Conservation (phyloP, 2,888 invertebrate genomes). For the Euplexia lucipara region DNA sequence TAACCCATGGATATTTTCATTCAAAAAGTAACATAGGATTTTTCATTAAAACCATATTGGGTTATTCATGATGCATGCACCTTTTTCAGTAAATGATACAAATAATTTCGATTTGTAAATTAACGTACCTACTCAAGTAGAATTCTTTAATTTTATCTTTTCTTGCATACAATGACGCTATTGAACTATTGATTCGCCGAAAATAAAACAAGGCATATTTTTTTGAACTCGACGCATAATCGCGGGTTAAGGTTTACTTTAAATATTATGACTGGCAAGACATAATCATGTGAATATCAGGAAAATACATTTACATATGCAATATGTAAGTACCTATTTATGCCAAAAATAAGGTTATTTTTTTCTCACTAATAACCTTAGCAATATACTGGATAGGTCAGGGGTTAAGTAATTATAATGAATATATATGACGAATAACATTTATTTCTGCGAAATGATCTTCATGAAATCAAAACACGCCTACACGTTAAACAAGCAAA, state of each 20-base stretch:
- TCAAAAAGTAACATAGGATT: no score
- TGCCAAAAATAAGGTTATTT: no score
- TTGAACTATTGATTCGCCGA: conserved; percentile 3
- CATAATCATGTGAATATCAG: conserved; percentile 7
- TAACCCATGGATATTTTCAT: no score
- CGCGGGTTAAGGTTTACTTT: conserved; percentile 34
- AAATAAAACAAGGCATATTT: conserved; percentile 33
- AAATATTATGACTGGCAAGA: conserved; percentile 13
- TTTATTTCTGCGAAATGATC: no score
- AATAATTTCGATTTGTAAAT: neutral
- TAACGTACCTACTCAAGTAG: neutral
- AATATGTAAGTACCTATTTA: neutral
- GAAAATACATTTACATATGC: neutral
- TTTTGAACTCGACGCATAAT: conserved; percentile 14
- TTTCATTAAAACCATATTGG: no score
- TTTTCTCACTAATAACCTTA: no score
- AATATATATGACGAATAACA: no score
- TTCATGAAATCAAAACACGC: no score
- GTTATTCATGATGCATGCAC: no score
- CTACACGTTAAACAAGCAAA: no score
- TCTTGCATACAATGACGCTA: neutral
- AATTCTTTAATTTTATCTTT: neutral
- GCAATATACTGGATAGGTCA: no score
- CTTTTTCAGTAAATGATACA: neutral
- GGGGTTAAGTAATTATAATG: no score